Evolutionary conservation across 2,888 invertebrate species (phyloP).

Genomic region (Plagodis dolabraria): DNA sequence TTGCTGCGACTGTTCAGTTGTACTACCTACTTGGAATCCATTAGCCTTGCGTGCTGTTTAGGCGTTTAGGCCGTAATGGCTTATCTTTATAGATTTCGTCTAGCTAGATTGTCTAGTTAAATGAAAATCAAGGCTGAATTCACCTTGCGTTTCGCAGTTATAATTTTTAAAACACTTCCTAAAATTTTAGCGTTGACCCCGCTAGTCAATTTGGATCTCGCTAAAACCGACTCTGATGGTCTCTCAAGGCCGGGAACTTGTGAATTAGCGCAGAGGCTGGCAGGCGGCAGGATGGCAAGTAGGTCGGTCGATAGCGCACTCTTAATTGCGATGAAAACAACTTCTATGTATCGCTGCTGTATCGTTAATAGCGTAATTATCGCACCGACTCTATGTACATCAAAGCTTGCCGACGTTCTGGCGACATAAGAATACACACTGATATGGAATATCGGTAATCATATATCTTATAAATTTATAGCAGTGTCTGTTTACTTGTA

Average conservation of each 20-base stretch:
- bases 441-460: conserved; percentile 27
- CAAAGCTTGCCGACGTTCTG: conserved; percentile 61
- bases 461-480: conserved; percentile 17
- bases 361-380: conserved; percentile 74
- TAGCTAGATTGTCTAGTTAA: conserved; percentile 36
- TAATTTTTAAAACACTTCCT: conserved; percentile 37
- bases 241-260: conserved; percentile 62
- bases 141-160: conserved; percentile 32
- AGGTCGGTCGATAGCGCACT: conserved; percentile 65
- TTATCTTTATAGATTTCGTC: conserved; percentile 51
- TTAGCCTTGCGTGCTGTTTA: conserved; percentile 78
- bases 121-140: conserved; percentile 35
- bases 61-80: conserved; percentile 48
- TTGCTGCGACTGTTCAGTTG: conserved; percentile 59
- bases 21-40: conserved; percentile 51
- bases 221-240: conserved; percentile 55
- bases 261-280: conserved; percentile 54
- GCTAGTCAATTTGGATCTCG: conserved; percentile 56
- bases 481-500: conserved; percentile 15
- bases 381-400: conserved; percentile 56
- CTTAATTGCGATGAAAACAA: conserved; percentile 72
- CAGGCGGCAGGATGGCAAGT: conserved; percentile 47
- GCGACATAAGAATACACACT: conserved; percentile 50
- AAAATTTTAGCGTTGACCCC: conserved; percentile 50
- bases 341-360: conserved; percentile 55